Evolutionary conservation across 2,113 vertebrate species (phyloP), one percentile per base, ranked within the genome.

Genomic region (Sclerurus mexicanus): DNA sequence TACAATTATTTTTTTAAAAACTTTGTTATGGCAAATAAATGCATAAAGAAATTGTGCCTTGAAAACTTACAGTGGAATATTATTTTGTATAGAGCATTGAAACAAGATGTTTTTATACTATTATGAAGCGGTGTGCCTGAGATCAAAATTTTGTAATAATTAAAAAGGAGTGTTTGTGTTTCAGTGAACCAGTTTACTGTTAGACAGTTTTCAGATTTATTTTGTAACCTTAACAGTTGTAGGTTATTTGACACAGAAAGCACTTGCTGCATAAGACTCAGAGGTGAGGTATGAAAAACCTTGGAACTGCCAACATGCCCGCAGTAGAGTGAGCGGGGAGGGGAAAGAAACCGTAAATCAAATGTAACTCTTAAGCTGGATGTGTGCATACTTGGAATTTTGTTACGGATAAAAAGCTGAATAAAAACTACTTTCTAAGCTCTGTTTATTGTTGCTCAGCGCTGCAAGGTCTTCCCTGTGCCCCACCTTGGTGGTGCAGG

Each of bases 401-500:
- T 81, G 14, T 47, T 71, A 53, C 2, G 49, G 73, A n/a, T n/a
- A 33, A 86, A 74, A 71, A 40, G 14, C 18, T 42, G 60, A 82
- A 75, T 72, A 75, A 90, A 91, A 82, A 5, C 20, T 25, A 10
- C 13, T 89, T 53, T 31, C 46, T 58, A 69, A 53, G 37, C 50
- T 77, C 30, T 49, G 28, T 52, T 53, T 40, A 20, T 27, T 78
- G 39, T 15, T 83, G 25, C 11, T 6, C 31, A 13, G 16, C 11
- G 31, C 27, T 64, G 44, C 8, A 35, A 4, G 27, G 50, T 30
- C 37, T 66, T 82, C 35, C 20, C 46, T 33, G 52, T 10, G 49
- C 50, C 47, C 10, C 23, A 2, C 4, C 0, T 14, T 33, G 20
- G 24, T 28, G 46, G 5, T 18, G 2, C 18, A 12, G 44, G 28